Base-by-base conservation (phyloP, 1,140 invertebrate species). In the Mamestra configurata region DNA sequence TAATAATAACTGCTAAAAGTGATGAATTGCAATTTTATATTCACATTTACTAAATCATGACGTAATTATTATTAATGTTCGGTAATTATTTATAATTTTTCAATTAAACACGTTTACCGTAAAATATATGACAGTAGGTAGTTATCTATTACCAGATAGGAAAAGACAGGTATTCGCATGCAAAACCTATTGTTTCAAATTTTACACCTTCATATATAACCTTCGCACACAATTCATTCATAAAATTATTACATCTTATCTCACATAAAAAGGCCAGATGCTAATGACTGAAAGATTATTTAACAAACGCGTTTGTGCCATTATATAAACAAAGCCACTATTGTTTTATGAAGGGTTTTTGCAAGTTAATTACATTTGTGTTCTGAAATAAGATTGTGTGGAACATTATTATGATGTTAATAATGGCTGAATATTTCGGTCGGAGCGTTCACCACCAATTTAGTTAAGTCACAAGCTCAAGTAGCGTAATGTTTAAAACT, bases 221-320 rank as follows among this genome's bases (percentile, higher is more conserved):
- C 72, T 75, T 75, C 72, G 55, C 49, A 59, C 72, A 59, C 53
- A 46, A 59, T 75, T 75, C 53, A 75, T 75, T 75, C 72, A 75
- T 75, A 59, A 59, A 75, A 24, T 61, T 35, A 61, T 61, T 61
- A 61, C 57, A 72, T 55, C 55, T 75, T 22, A 61, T 55, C 71
- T 73, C 18, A 22, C 27, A 55, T 43, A 59, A 46, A 51, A 46
- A 75, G 72, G 72, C 24, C 72, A 59, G 27, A 40, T 20, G 55
- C 10, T 59, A 73, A 73, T 57, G 35, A 10, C 71, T 59, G 53
- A 73, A 40, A 73, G 53, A 59, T 59, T 75, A 59, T 57, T 40
- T 37, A 75, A 75, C 20, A 75, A 61, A 51, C 51, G 49, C 55
- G 40, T 13, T 59, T 73, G 18, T 75, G 15, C 46, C 51, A 59